These are phyloP conservation scores for Brachyistius frenatus DNA, from an alignment of 2,113 vertebrate species.

Conservation along the genomic window DNA sequence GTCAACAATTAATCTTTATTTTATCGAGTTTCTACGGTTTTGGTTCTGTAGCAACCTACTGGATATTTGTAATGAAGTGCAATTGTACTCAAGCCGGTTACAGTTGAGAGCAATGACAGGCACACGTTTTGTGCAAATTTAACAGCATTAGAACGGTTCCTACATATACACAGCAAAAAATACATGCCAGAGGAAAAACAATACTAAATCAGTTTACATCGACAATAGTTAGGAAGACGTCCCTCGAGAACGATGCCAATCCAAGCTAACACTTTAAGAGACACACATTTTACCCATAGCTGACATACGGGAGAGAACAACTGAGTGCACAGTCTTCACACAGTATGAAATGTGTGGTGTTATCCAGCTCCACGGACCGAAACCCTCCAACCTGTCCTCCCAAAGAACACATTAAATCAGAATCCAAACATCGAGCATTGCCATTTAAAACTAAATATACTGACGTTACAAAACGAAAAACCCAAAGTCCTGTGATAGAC, in stretches of 20 bases:
- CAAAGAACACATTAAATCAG: constrained; percentile 23
- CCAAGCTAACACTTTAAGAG: constrained; percentile 53
- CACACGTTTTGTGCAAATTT: constrained; percentile 80
- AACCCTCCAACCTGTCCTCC: constrained; percentile 17
- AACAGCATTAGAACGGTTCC: constrained; percentile 74
- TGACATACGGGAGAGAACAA: constrained; percentile 30
- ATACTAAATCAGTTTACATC: constrained; percentile 65
- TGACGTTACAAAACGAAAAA: constrained; percentile 53
- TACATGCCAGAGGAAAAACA: constrained; percentile 77
- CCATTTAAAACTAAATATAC: constrained; percentile 44
- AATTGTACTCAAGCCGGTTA: constrained; percentile 79
- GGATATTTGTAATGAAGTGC: constrained; percentile 76
- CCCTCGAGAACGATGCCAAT: constrained; percentile 45
- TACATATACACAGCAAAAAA: constrained; percentile 77
- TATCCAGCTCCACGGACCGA: constrained; percentile 14
- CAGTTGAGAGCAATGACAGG: constrained; percentile 81
- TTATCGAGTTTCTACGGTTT: constrained; percentile 71
- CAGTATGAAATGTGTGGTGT: constrained; percentile 35
- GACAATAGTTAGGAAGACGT: constrained; percentile 69
- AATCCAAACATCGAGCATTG: constrained; percentile 39
- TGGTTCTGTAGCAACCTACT: constrained; percentile 80
- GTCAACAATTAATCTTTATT: constrained; percentile 79
- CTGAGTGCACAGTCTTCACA: constrained; percentile 38
- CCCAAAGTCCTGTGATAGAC: constrained; percentile 18
- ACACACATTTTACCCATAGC: constrained; percentile 47